Evolutionary conservation across 2,888 invertebrate species (phyloP).

Genomic region (Euplagia quadripunctaria): DNA sequence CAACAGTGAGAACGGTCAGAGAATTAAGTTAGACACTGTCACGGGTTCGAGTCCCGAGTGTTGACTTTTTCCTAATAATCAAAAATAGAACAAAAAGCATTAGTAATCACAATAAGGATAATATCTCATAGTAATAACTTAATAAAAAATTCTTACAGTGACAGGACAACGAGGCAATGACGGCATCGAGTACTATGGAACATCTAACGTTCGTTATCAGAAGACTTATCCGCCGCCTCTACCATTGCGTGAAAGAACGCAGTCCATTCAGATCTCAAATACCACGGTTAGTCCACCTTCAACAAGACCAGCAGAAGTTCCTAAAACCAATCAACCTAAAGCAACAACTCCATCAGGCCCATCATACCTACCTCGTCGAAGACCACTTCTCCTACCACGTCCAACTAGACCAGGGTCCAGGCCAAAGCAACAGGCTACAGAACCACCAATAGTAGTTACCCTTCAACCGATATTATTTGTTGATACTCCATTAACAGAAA

Average conservation of each 20-base stretch:
- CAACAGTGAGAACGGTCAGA: no score
- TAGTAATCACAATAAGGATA: no score
- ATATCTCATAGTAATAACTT: no score
- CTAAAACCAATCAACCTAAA: not conserved
- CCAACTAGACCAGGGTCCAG: not conserved
- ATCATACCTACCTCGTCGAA: not conserved
- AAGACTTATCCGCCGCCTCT: not conserved
- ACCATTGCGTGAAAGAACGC: not conserved
- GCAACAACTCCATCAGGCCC: not conserved
- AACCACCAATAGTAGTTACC: not conserved
- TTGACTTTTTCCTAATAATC: no score
- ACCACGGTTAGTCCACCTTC: not conserved
- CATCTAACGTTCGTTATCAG: slow-evolving; percentile 50
- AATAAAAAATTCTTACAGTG: slow-evolving; percentile 27
- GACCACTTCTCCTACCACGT: not conserved
- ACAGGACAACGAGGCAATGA: slow-evolving; percentile 19
- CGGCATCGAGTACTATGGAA: slow-evolving; percentile 44
- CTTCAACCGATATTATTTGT: not conserved
- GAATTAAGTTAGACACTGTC: no score
- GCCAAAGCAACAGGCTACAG: not conserved
- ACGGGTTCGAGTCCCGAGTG: no score
- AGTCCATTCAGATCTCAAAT: not conserved
- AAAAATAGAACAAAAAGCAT: no score
- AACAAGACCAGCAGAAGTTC: not conserved
- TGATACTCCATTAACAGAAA: not conserved